Evolutionary conservation across 2,113 vertebrate species (phyloP), one percentile per base, ranked within the genome.

Genomic region (Nibea coibor): DNA sequence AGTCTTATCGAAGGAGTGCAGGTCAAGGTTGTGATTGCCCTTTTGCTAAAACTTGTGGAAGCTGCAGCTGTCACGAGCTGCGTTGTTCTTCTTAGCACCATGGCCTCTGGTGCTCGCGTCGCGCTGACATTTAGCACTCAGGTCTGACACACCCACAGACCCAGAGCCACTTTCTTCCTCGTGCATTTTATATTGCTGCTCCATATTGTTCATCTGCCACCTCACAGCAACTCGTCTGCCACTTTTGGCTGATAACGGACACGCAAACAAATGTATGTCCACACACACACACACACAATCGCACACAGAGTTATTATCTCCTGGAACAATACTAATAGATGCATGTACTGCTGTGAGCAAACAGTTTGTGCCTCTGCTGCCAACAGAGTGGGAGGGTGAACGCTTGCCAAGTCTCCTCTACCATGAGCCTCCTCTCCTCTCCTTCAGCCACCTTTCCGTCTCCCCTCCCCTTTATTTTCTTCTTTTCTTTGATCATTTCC

Each of bases 311-410:
- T 87, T 92, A 92, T 91, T 92, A 91, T 91, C 89, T 93, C 88
- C 89, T 92, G 92, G 92, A 94, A 93, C 93, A 94, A 92, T 94
- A 73, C 93, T 94, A 93, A 94, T 93, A 87, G 90, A 92, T 91
- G 89, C 88, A 86, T 94, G 92, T 92, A 92, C 88, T 87, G 93
- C 91, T 93, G 92, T 90, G 93, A 94, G 92, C 89, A 91, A 93
- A 94, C 91, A 87, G 90, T 92, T 90, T 89, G 88, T 79, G 84
- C 56, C 84, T 69, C 77, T 53, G 78, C 83, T 92, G 93, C 92
- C 93, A 93, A 87, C 86, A 69, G 80, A 88, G 92, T 92, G 87
- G 90, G 91, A 90, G 84, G 83, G 84, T 61, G 79, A 88, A 57
- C 3, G 65, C 84, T 87, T 93, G 92, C 92, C 93, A 94, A 94